Percentiles rank a stretch among this genome's conserved stretches.
These are phyloP conservation scores for Oophaga pumilio DNA, from an alignment of 2,113 vertebrate species.

Conservation along the genomic window DNA sequence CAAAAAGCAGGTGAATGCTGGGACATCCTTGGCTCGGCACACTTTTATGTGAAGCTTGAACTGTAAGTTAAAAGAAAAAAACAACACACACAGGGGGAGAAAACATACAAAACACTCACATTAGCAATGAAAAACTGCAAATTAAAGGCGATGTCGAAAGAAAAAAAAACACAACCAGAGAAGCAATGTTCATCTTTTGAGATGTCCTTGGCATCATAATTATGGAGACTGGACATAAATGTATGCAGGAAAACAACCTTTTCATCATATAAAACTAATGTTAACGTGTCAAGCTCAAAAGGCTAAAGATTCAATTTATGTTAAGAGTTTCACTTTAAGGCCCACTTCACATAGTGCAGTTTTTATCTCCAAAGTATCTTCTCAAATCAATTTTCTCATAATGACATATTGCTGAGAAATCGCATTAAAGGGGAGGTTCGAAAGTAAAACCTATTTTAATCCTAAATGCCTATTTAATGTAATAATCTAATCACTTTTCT, in stretches of 20 bases:
- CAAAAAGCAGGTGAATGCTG: slow-evolving; percentile 83
- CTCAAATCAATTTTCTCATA: too few relatives aligned
- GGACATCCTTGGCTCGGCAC: slow-evolving; percentile 83
- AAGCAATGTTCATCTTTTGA: slow-evolving; percentile 65
- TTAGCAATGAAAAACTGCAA: slow-evolving; percentile 71
- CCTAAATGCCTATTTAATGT: too few relatives aligned
- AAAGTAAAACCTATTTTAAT: too few relatives aligned
- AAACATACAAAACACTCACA: slow-evolving; percentile 57
- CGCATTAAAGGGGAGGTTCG: too few relatives aligned
- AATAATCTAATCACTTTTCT: too few relatives aligned
- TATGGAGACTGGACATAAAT: background rate
- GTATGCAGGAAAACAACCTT: background rate
- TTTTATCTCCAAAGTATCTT: too few relatives aligned
- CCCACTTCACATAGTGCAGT: too few relatives aligned
- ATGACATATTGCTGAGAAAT: too few relatives aligned
- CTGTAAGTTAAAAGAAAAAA: slow-evolving; percentile 84
- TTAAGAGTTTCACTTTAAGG: too few relatives aligned
- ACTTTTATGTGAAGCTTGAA: slow-evolving; percentile 87
- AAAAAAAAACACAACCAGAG: slow-evolving; percentile 71
- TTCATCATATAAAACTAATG: background rate
- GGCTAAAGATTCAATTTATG: background rate
- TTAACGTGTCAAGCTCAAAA: slow-evolving; percentile 22
- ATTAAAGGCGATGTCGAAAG: slow-evolving; percentile 77
- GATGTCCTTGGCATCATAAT: slow-evolving; percentile 63
- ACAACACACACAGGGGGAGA: slow-evolving; percentile 63